Evolutionary conservation across 2,113 vertebrate genomes (phyloP).

Genomic region (Callipepla californica): DNA sequence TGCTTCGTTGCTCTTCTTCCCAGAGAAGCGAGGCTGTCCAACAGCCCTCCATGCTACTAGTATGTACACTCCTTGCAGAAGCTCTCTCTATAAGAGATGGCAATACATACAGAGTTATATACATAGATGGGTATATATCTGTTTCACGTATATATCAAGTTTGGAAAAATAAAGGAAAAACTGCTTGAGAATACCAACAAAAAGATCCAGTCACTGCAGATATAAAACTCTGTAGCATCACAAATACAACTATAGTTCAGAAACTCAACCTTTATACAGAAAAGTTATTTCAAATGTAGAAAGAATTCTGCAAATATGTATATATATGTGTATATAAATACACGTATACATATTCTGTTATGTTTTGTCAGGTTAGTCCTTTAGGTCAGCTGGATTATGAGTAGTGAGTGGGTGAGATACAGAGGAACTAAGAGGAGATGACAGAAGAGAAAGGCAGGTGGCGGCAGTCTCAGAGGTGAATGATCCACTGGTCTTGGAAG

Average conservation of each 20-base stretch:
- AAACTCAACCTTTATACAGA: not conserved
- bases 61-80: not conserved
- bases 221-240: not conserved
- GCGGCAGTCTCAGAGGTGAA: not conserved
- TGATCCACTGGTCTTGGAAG: not conserved
- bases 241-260: not conserved
- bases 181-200: not conserved
- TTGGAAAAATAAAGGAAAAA: not conserved
- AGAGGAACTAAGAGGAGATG: not conserved
- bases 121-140: not conserved
- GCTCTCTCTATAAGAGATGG: not conserved
- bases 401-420: not conserved
- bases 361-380: not conserved
- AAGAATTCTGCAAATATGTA: not conserved
- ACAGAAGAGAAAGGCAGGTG: not conserved
- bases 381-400: not conserved
- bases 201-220: not conserved
- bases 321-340: not conserved
- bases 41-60: not conserved
- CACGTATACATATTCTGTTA: not conserved
- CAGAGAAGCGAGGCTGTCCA: not conserved
- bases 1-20: not conserved
- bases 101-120: not conserved
- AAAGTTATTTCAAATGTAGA: not conserved
- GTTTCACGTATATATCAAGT: not conserved